These are phyloP conservation scores for Anaspis maculata DNA, from an alignment of 2,888 invertebrate genomes.

Conservation along the genomic window DNA sequence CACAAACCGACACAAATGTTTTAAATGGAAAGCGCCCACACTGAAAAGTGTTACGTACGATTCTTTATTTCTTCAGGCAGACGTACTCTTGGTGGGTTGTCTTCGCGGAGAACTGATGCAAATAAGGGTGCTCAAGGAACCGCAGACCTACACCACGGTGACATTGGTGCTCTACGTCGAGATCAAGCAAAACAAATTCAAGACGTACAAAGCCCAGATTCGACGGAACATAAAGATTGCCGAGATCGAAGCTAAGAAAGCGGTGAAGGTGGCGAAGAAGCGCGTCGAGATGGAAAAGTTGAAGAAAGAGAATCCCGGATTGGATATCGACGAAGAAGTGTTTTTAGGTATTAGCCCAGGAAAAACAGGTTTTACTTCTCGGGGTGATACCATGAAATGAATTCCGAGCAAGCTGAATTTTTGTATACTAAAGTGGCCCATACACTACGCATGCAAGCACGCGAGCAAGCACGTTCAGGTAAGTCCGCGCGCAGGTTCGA, in stretches of 20 bases:
- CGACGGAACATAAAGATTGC: slow-evolving; percentile 50
- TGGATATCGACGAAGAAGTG: slow-evolving; percentile 52
- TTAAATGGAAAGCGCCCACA: too few relatives aligned
- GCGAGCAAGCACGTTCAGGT: too few relatives aligned
- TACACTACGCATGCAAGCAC: too few relatives aligned
- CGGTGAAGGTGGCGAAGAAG: slow-evolving; percentile 46
- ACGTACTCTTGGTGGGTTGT: slow-evolving; percentile 49
- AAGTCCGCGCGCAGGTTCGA: too few relatives aligned
- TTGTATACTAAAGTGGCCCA: too few relatives aligned
- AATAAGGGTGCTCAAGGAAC: slow-evolving; percentile 41
- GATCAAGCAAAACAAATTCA: slow-evolving; percentile 43
- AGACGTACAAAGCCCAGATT: slow-evolving; percentile 53
- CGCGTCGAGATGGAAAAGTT: slow-evolving; percentile 51
- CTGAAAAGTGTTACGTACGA: too few relatives aligned
- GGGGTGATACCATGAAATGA: too few relatives aligned
- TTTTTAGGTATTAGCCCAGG: too few relatives aligned
- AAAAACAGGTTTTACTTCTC: too few relatives aligned
- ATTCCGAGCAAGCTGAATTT: too few relatives aligned
- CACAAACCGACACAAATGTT: too few relatives aligned
- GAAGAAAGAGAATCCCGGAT: slow-evolving; percentile 48
- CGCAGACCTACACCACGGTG: slow-evolving; percentile 40
- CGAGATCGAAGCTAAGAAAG: slow-evolving; percentile 47
- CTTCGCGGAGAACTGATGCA: slow-evolving; percentile 48
- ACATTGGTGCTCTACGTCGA: slow-evolving; percentile 41
- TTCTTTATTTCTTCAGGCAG: slow-evolving; percentile 31